These are phyloP conservation scores for Apocheima hispidaria DNA, from an alignment of 2,888 invertebrate genomes.

Conservation along the genomic window DNA sequence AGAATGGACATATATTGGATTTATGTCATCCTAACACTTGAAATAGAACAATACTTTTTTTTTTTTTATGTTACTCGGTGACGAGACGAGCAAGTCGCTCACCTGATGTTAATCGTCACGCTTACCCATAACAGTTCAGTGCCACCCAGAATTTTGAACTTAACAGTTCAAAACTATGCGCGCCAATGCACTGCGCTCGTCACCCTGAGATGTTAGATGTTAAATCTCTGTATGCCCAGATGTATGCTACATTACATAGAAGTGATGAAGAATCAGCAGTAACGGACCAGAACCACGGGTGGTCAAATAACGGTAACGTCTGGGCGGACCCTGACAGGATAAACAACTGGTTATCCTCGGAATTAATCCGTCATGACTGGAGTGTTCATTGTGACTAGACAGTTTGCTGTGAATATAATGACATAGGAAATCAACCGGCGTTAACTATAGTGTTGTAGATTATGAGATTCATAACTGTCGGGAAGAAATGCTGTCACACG, in stretches of 20 bases:
- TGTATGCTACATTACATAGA: neutral
- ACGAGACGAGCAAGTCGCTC: too few species aligned
- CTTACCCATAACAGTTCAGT: too few species aligned
- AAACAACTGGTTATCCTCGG: conserved; percentile 25
- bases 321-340: conserved; percentile 23
- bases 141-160: too few species aligned
- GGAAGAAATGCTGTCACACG: neutral
- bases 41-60: neutral
- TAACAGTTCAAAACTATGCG: too few species aligned
- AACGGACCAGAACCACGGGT: conserved; percentile 40
- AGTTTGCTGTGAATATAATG: conserved; percentile 17
- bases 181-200: too few species aligned
- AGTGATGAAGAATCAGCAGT: conserved; percentile 32
- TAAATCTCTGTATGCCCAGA: neutral
- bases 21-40: neutral
- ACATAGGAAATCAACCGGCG: neutral
- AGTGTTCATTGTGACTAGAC: conserved; percentile 20
- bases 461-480: neutral
- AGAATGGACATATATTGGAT: too few species aligned
- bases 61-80: too few species aligned
- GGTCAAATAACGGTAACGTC: conserved; percentile 42
- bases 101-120: too few species aligned
- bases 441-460: neutral
- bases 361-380: conserved; percentile 35
- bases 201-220: too few species aligned